Conservation (phyloP, 1,140 invertebrate genomes). For the Batillaria attramentaria region DNA sequence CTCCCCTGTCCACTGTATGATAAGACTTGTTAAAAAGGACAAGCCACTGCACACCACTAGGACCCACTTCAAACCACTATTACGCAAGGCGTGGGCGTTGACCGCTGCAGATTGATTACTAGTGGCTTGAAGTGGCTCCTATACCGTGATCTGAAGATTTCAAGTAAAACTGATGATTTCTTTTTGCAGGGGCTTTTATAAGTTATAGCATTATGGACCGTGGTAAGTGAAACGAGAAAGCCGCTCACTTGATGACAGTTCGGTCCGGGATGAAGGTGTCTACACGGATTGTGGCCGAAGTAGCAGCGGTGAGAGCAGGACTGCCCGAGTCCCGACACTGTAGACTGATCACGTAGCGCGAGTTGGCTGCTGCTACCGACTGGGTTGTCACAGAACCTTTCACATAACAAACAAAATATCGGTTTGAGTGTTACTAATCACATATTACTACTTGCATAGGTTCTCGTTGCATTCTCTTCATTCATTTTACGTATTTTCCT, state of each 20-base stretch:
- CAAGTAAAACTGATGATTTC: background rate
- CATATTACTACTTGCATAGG: no score
- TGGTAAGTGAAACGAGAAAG: no score
- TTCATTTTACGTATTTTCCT: no score
- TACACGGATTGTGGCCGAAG: constrained; percentile 43
- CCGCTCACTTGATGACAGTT: constrained; percentile 35
- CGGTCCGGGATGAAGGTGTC: constrained; percentile 49
- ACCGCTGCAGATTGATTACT: background rate
- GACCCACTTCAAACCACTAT: no score
- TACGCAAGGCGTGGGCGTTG: no score
- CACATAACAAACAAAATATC: background rate
- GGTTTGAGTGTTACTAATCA: no score
- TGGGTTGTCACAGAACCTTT: constrained; percentile 39
- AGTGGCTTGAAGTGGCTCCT: no score
- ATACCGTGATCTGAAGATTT: background rate
- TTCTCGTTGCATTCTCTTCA: no score
- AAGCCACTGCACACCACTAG: no score
- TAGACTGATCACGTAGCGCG: constrained; percentile 42
- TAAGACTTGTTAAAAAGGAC: no score
- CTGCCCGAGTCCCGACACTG: constrained; percentile 43
- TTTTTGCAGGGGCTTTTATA: no score
- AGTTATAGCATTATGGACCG: background rate
- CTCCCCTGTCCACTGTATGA: no score
- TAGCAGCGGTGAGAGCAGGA: constrained; percentile 22
- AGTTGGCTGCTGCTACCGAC: constrained; percentile 22